phyloP scores from a whole-genome alignment of 2,888 invertebrate genomes.

The Drosophila nr. perissopoda region DNA sequence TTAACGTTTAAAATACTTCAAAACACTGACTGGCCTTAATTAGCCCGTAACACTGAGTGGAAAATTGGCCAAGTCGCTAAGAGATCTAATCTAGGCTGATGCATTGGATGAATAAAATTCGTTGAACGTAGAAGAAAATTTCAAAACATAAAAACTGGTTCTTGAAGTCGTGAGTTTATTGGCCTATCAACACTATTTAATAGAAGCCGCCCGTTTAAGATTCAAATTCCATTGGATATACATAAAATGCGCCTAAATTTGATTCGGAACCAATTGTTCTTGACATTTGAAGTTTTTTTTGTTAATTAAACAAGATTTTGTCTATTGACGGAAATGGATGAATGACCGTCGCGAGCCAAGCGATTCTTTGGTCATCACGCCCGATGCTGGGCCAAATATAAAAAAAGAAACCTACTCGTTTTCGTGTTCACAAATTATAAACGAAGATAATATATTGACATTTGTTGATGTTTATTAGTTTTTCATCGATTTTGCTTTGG shows the following conservation, averaged over 20 bases:
- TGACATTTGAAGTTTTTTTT: constrained; percentile 39
- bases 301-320: constrained; percentile 42
- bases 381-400: constrained; percentile 13
- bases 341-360: constrained; percentile 35
- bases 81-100: neutral
- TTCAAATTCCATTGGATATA: constrained; percentile 14
- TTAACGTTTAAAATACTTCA: neutral
- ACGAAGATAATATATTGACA: constrained; percentile 43
- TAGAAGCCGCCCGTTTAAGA: neutral
- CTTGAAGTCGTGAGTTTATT: constrained; percentile 10
- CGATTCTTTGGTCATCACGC: constrained; percentile 46
- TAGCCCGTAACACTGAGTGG: neutral
- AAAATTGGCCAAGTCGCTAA: neutral
- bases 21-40: neutral
- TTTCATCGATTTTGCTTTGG: constrained; percentile 63
- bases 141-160: constrained; percentile 24
- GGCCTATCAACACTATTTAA: neutral
- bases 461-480: constrained; percentile 69
- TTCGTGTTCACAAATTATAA: constrained; percentile 20
- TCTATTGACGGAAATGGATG: constrained; percentile 67
- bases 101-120: neutral
- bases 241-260: constrained; percentile 52
- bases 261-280: constrained; percentile 56
- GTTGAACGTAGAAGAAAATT: neutral
- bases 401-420: neutral